A percentile compares a stretch with the other conserved stretches of the same genome.
Evolutionary conservation across 2,113 vertebrate species (phyloP).

Genomic region (Melanerpes aurifrons): DNA sequence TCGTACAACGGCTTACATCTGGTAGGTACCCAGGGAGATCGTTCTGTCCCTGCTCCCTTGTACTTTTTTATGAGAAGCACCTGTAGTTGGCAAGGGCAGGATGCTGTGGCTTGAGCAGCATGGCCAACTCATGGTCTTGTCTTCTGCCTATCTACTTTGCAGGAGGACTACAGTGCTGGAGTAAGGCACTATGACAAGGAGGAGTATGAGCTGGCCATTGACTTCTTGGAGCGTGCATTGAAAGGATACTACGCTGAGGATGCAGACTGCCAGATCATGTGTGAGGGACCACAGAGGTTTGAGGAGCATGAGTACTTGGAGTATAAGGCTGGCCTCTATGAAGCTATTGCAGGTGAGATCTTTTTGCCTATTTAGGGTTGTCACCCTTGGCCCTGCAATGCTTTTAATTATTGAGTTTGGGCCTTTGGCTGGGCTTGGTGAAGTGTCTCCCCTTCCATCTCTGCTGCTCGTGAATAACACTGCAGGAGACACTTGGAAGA

Average conservation of each 20-base stretch:
- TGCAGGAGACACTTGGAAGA: not conserved
- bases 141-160: not conserved
- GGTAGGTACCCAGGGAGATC: not conserved
- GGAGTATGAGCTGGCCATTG: conserved; percentile 80
- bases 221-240: conserved; percentile 86
- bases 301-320: conserved; percentile 85
- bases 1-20: not conserved
- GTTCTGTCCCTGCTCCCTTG: not conserved
- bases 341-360: conserved; percentile 92
- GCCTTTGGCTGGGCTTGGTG: not conserved
- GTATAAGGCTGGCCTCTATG: conserved; percentile 86
- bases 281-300: conserved; percentile 88
- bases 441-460: not conserved
- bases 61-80: not conserved
- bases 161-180: conserved; percentile 87
- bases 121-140: not conserved
- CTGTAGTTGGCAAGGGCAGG: not conserved
- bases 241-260: conserved; percentile 87
- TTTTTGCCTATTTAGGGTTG: not conserved
- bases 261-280: conserved; percentile 85
- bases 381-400: not conserved
- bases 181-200: conserved; percentile 85
- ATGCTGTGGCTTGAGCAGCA: not conserved
- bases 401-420: not conserved
- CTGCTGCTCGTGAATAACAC: not conserved